Conservation (phyloP, 2,888 invertebrate genomes). For the Mesoligia furuncula region DNA sequence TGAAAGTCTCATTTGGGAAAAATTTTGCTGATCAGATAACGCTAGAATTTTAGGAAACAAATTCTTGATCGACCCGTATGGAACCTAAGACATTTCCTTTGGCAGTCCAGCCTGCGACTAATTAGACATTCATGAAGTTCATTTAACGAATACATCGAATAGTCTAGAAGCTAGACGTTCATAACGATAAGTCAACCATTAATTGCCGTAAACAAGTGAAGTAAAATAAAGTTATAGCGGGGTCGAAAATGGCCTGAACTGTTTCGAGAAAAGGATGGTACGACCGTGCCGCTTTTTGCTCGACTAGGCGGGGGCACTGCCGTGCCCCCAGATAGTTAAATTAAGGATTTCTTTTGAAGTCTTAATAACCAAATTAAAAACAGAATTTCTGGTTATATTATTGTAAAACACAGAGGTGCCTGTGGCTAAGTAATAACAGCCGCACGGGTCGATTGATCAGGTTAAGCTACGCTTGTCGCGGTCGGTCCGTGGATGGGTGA, state of each 20-base stretch:
- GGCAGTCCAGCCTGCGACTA: not conserved
- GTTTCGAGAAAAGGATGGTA: too few relatives aligned
- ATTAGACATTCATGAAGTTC: not conserved
- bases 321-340: too few relatives aligned
- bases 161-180: not conserved
- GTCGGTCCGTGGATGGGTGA: not conserved
- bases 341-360: not conserved
- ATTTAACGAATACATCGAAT: not conserved
- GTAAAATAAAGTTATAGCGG: slow-evolving; percentile 4
- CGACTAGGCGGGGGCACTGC: too few relatives aligned
- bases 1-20: slow-evolving; percentile 15
- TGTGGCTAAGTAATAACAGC: not conserved
- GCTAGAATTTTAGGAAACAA: not conserved
- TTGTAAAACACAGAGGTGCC: not conserved
- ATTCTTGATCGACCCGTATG: not conserved
- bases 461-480: not conserved
- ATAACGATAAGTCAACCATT: not conserved
- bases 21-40: not conserved
- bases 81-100: not conserved
- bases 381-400: not conserved
- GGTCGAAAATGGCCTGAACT: too few relatives aligned
- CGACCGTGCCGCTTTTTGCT: too few relatives aligned
- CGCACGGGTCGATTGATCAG: not conserved
- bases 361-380: not conserved
- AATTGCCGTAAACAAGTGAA: not conserved